Percentiles rank a stretch among this genome's conserved stretches.
Evolutionary conservation across 2,797 vertebrate genomes (phyloP).

Genomic region (Scolopax bukidnonensis): DNA sequence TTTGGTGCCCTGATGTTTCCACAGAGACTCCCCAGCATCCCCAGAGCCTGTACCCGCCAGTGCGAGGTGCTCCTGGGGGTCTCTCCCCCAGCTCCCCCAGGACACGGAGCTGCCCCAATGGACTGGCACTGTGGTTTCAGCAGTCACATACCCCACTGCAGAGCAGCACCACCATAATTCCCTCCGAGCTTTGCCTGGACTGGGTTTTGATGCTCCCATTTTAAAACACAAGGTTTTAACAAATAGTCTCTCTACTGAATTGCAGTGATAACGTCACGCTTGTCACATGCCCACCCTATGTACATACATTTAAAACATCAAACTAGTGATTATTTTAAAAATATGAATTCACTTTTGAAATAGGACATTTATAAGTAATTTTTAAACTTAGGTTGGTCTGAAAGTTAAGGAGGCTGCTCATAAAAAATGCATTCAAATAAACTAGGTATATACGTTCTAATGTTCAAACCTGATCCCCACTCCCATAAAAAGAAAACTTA

Average conservation of each 20-base stretch:
- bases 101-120: background rate
- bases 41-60: background rate
- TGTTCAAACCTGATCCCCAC: background rate
- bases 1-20: background rate
- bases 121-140: background rate
- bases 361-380: background rate
- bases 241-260: background rate
- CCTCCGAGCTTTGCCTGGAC: background rate
- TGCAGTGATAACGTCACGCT: accelerated
- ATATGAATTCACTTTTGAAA: background rate
- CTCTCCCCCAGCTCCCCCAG: too few relatives aligned
- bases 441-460: background rate
- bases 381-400: background rate
- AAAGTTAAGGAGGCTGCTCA: background rate
- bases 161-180: background rate
- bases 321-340: background rate
- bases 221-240: background rate
- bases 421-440: background rate
- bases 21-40: accelerated
- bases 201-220: background rate
- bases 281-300: background rate
- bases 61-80: background rate
- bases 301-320: background rate
- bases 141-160: background rate
- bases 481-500: background rate